Evolutionary conservation across 1,140 invertebrate species (phyloP), one percentile per base, ranked within the genome.

Genomic region (Bombus confusus): DNA sequence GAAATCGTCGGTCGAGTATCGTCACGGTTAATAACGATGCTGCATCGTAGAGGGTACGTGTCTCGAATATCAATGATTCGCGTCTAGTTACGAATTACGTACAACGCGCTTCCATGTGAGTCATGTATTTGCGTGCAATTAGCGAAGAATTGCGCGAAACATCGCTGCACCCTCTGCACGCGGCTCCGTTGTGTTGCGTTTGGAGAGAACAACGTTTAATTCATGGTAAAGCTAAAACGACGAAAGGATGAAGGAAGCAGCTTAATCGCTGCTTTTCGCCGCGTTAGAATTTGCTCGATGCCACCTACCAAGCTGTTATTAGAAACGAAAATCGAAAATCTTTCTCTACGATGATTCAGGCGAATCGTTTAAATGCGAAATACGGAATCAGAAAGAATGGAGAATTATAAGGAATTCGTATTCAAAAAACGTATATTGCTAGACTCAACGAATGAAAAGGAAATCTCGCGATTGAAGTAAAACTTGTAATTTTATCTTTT

Each of bases 21-120:
- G 66, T 71, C 78, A 37, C 43, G 34, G 52, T 72, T 81, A 81
- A 81, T 72, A 57, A 72, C 68, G 47, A 81, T 10, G 79, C 28
- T 25, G 28, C n/a, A 15, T 25, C 9, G n/a, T n/a, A 41, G n/a
- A 41, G 47, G 41, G 28, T 37, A 43, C 79, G 68, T 72, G 79
- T 31, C 59, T 59, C 47, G 79, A 81, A 72, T 81, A 72, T 81
- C 68, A 37, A 81, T 57, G 28, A 10, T 31, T 13, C 37, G 47
- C 68, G 34, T 72, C 43, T 34, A 71, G 18, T 73, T 73, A 71
- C 68, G 52, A 81, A 59, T 72, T 43, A 34, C 47, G 47, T 52
- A 52, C 80, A 41, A 57, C 80, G n/a, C n/a, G 43, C 28, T 10
- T 31, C 37, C 52, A 25, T 18, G n/a, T 57, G 68, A 59, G 18